Evolutionary conservation across 2,113 vertebrate genomes (phyloP).

Genomic region (Panthera uncia): DNA sequence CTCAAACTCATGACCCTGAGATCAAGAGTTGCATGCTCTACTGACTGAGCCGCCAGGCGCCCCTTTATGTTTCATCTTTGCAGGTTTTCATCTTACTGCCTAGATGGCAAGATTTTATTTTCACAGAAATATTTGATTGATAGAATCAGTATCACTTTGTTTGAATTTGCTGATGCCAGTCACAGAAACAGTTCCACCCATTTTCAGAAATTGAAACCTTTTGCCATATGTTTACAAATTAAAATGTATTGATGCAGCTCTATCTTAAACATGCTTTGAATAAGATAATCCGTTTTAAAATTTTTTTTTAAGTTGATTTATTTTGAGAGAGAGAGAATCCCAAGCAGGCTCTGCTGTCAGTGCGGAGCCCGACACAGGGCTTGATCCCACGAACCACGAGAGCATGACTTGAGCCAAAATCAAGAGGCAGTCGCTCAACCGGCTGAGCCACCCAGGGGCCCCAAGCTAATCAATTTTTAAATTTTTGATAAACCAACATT

Average conservation of each 20-base stretch:
- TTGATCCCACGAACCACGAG: too few relatives aligned
- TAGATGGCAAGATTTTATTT: slow-evolving; percentile 18
- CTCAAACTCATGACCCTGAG: too few relatives aligned
- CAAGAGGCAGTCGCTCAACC: too few relatives aligned
- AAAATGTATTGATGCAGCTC: not conserved
- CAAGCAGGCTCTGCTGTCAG: too few relatives aligned
- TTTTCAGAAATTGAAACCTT: slow-evolving; percentile 14
- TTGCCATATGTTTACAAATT: slow-evolving; percentile 5
- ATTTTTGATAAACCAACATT: not conserved
- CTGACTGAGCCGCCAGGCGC: too few relatives aligned
- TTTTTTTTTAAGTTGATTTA: too few relatives aligned
- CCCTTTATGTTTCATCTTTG: slow-evolving; percentile 6
- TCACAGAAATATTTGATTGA: slow-evolving; percentile 11
- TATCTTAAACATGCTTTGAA: not conserved
- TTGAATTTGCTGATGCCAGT: not conserved
- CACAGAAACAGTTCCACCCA: not conserved
- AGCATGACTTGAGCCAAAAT: too few relatives aligned
- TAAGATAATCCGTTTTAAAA: not conserved
- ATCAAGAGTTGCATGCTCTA: too few relatives aligned
- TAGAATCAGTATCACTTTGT: not conserved
- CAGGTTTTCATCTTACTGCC: not conserved
- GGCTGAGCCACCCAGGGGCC: too few relatives aligned
- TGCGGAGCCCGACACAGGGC: too few relatives aligned
- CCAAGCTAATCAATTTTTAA: not conserved
- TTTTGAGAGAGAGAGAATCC: too few relatives aligned